A percentile compares a stretch with the other conserved stretches of the same genome.
These are phyloP conservation scores for Dunckerocampus dactyliophorus DNA, from an alignment of 2,113 vertebrate genomes.

Conservation along the genomic window DNA sequence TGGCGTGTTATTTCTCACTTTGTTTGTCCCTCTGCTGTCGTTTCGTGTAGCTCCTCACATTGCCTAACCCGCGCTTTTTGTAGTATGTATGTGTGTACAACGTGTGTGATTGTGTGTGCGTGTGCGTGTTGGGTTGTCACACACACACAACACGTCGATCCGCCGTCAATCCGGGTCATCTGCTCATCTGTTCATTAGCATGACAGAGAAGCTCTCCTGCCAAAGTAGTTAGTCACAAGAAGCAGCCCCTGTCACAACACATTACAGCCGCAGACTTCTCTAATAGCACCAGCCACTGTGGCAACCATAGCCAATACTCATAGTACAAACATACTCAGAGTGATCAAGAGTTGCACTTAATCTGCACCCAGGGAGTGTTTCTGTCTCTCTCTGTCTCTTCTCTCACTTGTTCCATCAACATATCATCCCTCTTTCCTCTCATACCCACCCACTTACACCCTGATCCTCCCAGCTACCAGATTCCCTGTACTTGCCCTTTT, in stretches of 20 bases:
- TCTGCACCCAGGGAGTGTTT: slow-evolving; percentile 56
- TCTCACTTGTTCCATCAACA: slow-evolving; percentile 25
- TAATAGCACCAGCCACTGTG: slow-evolving; percentile 53
- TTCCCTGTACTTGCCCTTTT: slow-evolving; percentile 30
- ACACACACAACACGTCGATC: slow-evolving; percentile 41
- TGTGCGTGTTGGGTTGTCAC: slow-evolving; percentile 3
- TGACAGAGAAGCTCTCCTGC: slow-evolving; percentile 70
- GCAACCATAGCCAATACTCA: slow-evolving; percentile 46
- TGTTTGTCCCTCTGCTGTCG: slow-evolving; percentile 29
- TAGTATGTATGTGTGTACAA: slow-evolving; percentile 6
- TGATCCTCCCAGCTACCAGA: slow-evolving; percentile 16
- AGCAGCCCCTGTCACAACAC: slow-evolving; percentile 73
- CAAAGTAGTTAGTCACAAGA: slow-evolving; percentile 77
- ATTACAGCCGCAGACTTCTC: slow-evolving; percentile 66
- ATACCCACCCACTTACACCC: slow-evolving; percentile 28
- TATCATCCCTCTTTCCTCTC: slow-evolving; percentile 21
- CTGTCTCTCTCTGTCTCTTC: slow-evolving; percentile 35
- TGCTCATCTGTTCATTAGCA: slow-evolving; percentile 70
- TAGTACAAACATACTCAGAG: slow-evolving; percentile 17
- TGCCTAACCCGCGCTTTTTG: neutral
- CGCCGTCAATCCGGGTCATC: slow-evolving; percentile 64
- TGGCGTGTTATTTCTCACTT: slow-evolving; percentile 28
- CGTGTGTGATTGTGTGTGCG: neutral
- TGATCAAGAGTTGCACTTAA: slow-evolving; percentile 48
- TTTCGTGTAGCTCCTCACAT: slow-evolving; percentile 20